A percentile compares a stretch with the other conserved stretches of the same genome.
These are phyloP conservation scores for Chrysogorgia sp. DNA, from an alignment of 92 coral and sea anemone species.

Conservation along the genomic window DNA sequence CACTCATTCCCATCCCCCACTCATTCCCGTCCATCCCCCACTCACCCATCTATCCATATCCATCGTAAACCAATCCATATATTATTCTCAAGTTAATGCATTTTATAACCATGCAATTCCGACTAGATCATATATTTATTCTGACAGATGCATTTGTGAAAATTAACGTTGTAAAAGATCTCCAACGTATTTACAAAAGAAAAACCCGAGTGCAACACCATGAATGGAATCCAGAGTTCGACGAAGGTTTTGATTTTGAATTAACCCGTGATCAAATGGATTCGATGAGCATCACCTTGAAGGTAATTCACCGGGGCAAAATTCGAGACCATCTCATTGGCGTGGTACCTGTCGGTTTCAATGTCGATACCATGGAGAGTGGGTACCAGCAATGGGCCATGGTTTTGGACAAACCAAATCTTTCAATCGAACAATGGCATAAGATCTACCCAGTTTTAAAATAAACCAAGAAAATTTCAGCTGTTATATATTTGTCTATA, in stretches of 20 bases:
- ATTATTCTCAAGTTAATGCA: no score
- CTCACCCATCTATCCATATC: background rate
- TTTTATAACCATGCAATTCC: no score
- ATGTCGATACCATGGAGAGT: slow-evolving; percentile 73
- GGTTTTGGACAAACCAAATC: slow-evolving; percentile 86
- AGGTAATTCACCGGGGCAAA: slow-evolving; percentile 78
- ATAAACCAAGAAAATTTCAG: background rate
- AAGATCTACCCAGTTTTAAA: slow-evolving; percentile 50
- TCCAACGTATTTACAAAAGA: slow-evolving; percentile 63
- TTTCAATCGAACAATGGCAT: slow-evolving; percentile 91
- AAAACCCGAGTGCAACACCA: slow-evolving; percentile 70
- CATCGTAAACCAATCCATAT: no score
- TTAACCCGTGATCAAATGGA: slow-evolving; percentile 82
- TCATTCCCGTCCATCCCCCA: background rate
- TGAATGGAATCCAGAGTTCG: slow-evolving; percentile 71
- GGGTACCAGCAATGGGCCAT: slow-evolving; percentile 96
- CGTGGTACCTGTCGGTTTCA: slow-evolving; percentile 77
- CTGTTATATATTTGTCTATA: no score
- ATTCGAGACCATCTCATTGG: slow-evolving; percentile 74
- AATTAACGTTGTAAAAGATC: slow-evolving; percentile 68
- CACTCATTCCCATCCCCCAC: background rate
- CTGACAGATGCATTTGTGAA: slow-evolving; percentile 83
- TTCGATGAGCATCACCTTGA: slow-evolving; percentile 72
- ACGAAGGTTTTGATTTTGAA: slow-evolving; percentile 75
- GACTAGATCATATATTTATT: background rate